Percentiles rank a stretch among this genome's conserved stretches.
phyloP scores from a whole-genome alignment of 2,113 vertebrate species.

The Steatornis caripensis region DNA sequence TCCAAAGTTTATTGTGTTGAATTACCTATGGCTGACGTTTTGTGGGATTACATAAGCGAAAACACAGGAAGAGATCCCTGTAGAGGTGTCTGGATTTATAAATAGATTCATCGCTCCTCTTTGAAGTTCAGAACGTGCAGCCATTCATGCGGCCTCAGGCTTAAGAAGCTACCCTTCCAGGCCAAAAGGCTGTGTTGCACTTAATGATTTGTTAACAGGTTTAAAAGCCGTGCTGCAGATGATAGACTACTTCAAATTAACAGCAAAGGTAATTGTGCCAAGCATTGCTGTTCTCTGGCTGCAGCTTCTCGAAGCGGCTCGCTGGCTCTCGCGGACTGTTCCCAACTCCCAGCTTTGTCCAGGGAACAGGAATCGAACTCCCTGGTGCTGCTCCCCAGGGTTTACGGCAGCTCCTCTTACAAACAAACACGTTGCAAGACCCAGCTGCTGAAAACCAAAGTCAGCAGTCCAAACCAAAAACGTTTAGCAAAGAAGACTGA shows the following conservation, averaged over 20 bases:
- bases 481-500: not conserved
- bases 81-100: conserved; percentile 38
- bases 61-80: not conserved
- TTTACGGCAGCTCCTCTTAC: not conserved
- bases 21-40: not conserved
- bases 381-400: not conserved
- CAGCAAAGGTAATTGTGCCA: not conserved
- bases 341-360: not conserved
- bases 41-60: conserved; percentile 21
- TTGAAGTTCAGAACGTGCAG: not conserved
- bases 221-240: not conserved
- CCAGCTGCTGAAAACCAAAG: not conserved
- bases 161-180: not conserved
- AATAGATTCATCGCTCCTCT: conserved; percentile 14
- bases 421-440: not conserved
- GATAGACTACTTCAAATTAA: not conserved
- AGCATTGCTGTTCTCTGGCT: not conserved
- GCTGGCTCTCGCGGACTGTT: not conserved
- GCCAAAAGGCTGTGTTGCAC: not conserved
- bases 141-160: not conserved
- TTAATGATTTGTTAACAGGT: conserved; percentile 26
- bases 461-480: not conserved
- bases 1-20: not conserved
- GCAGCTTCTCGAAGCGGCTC: not conserved
- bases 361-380: not conserved